Conservation (phyloP, 2,888 invertebrate species). For the Tillus elongatus region DNA sequence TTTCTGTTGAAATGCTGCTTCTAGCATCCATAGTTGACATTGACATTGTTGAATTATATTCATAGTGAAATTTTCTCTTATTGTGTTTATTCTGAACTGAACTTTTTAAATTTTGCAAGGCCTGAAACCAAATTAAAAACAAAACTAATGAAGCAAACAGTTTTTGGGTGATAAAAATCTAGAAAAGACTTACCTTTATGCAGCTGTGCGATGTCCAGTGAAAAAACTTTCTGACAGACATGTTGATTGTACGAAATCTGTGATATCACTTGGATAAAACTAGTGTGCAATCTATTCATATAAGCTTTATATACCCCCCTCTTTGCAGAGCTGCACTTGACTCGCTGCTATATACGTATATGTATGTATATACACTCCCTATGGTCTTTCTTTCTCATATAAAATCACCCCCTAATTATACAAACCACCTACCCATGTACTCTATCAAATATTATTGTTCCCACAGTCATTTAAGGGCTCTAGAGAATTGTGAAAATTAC, state of each 20-base stretch:
- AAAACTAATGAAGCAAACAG: too few relatives aligned
- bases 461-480: too few relatives aligned
- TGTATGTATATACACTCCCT: too few relatives aligned
- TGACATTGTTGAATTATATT: slow-evolving; percentile 26
- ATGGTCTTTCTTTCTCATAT: too few relatives aligned
- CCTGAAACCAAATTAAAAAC: slow-evolving; percentile 26
- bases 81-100: slow-evolving; percentile 26
- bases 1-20: slow-evolving; percentile 32
- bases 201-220: slow-evolving; percentile 29
- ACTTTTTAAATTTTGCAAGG: slow-evolving; percentile 29
- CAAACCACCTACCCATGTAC: too few relatives aligned
- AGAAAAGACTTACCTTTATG: slow-evolving; percentile 27
- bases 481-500: too few relatives aligned
- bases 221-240: slow-evolving; percentile 30
- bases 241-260: slow-evolving; percentile 19
- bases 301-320: too few relatives aligned
- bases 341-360: too few relatives aligned
- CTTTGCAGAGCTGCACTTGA: too few relatives aligned
- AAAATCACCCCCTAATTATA: too few relatives aligned
- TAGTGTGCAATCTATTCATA: slow-evolving; percentile 15
- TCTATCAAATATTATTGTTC: too few relatives aligned
- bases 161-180: slow-evolving; percentile 2
- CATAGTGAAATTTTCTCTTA: slow-evolving; percentile 23
- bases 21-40: slow-evolving; percentile 27
- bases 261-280: too few relatives aligned